phyloP scores from a whole-genome alignment of 2,113 vertebrate genomes.

The Chaetops frenatus region DNA sequence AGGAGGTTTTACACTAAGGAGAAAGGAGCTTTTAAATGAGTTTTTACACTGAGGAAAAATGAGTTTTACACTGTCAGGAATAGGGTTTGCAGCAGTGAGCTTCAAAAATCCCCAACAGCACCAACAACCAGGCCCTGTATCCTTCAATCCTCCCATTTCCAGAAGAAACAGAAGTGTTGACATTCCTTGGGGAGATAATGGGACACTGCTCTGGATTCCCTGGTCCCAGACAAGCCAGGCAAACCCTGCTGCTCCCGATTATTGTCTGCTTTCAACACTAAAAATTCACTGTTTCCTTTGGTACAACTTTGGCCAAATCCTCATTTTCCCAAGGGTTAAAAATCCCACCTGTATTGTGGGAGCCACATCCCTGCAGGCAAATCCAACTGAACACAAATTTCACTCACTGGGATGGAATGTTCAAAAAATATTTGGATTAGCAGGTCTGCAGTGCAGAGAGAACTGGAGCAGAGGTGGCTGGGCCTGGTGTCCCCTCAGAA shows the following conservation, averaged over 20 bases:
- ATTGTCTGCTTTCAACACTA: fast-evolving
- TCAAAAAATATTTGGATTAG: background rate
- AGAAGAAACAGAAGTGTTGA: background rate
- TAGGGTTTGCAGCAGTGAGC: background rate
- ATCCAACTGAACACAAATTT: background rate
- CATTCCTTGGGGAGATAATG: background rate
- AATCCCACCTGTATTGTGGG: fast-evolving
- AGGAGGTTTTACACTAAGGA: background rate
- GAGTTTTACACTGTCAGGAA: background rate
- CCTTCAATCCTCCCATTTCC: fast-evolving
- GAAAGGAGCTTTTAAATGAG: background rate
- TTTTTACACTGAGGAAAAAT: background rate
- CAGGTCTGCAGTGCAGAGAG: fast-evolving
- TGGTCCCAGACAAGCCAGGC: background rate
- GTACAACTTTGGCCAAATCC: background rate
- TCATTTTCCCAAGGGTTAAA: background rate
- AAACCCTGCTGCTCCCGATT: background rate
- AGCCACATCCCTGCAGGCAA: background rate
- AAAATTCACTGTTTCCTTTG: background rate
- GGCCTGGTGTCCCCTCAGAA: fast-evolving
- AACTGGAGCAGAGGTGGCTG: background rate
- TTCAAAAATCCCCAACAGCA: background rate
- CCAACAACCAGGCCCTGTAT: fast-evolving
- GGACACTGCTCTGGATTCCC: background rate
- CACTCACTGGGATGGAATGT: background rate